Conservation (phyloP, 1,140 invertebrate species). For the Drosophila neocordata region DNA sequence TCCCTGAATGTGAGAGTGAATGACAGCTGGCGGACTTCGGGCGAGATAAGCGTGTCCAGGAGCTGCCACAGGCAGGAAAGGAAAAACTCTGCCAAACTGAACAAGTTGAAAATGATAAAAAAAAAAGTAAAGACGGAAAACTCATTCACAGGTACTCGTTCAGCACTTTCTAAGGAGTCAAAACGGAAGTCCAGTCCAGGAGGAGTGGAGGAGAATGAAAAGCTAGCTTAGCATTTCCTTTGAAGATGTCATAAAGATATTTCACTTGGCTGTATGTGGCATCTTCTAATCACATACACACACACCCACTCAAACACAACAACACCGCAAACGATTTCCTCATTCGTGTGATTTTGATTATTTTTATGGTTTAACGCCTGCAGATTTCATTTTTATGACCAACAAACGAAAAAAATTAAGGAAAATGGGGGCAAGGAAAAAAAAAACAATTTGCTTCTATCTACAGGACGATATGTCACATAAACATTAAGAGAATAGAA, state of each 20-base stretch:
- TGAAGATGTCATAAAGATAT: conserved; percentile 73
- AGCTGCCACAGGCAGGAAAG: conserved; percentile 43
- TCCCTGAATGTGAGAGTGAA: conserved; percentile 63
- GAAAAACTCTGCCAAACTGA: conserved; percentile 26
- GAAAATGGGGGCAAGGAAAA: not conserved
- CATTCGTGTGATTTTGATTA: conserved; percentile 35
- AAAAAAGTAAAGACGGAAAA: conserved; percentile 20
- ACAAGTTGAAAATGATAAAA: conserved; percentile 46
- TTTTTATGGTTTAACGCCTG: conserved; percentile 57
- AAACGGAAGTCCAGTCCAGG: not conserved
- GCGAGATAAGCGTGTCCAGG: conserved; percentile 67
- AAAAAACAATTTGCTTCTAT: conserved; percentile 79
- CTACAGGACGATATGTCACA: conserved; percentile 74
- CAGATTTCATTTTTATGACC: conserved; percentile 36
- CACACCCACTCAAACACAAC: conserved; percentile 1
- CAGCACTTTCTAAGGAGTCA: too few relatives aligned
- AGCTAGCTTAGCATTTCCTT: conserved; percentile 54
- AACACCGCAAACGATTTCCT: conserved; percentile 51
- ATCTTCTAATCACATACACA: conserved; percentile 57
- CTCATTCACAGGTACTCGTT: conserved; percentile 29
- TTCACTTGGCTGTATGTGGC: conserved; percentile 33
- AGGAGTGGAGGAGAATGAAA: conserved; percentile 17
- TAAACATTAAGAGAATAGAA: conserved; percentile 12
- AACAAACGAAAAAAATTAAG: not conserved
- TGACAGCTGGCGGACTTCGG: conserved; percentile 66